Evolutionary conservation across 2,888 invertebrate species (phyloP), one percentile per base, ranked within the genome.

Genomic region (Cenopis cana): DNA sequence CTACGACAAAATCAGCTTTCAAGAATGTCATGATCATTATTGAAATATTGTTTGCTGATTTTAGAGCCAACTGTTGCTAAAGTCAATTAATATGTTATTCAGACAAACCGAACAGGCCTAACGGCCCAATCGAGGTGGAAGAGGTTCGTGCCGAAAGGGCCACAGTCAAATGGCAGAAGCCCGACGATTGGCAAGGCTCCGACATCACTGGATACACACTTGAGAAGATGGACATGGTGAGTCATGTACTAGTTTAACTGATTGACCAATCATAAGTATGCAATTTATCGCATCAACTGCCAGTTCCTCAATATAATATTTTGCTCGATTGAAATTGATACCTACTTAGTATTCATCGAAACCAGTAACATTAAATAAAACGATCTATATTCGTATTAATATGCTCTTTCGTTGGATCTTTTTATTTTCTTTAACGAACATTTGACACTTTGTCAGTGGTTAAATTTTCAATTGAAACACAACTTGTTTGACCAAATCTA

Each of bases 61-160:
- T 46, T 3, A n/a, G 18, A 11, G 8, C 3, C 18, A 50, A 11
- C 10, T 2, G 11, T 46, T n/a, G 8, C 50, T 50, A 18, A 50
- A 11, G 1, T 11, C 10, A 50, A 50, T 50, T 50, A 18, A 50
- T 18, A 29, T 24, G 0, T 29, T 62, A 81, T 83, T 50, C 82
- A 95, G 97, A 97, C 87, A 97, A 97, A 89, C 98, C 98, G 59
- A 95, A 97, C 74, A 94, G 95, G 76, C 98, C 98, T 0, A 95
- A 95, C 76, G 98, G 98, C 60, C 98, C 98, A 6, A 94, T 99
- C 68, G 96, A 97, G 82, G 95, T 97, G 0, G 96, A 96, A 77
- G 98, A 99, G 90, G 95, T 99, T 14, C 96, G 98, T 41, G 96
- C 98, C 0, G 97, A 98, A 86, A 98, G 98, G 84, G 96, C 98